Conservation (phyloP, 2,113 vertebrate species). For the Pygoscelis adeliae region DNA sequence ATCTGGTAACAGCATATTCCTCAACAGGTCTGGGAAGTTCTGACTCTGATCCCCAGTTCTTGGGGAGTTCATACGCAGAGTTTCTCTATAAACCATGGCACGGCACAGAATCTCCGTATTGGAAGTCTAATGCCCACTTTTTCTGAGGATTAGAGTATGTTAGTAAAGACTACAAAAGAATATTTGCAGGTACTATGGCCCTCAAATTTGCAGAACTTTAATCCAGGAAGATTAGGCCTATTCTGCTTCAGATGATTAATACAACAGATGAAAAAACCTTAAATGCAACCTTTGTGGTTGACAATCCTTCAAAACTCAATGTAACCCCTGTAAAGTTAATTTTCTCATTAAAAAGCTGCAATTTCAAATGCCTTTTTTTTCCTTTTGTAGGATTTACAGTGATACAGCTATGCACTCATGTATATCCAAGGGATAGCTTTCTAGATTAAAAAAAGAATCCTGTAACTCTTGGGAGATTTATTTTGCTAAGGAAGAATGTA, state of each 20-base stretch:
- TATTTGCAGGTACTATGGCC: background rate
- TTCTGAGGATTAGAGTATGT: background rate
- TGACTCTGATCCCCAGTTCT: too few relatives aligned
- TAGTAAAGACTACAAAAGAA: background rate
- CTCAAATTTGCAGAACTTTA: background rate
- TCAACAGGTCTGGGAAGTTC: background rate
- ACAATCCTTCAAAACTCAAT: background rate
- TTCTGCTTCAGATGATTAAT: background rate
- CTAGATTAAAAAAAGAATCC: background rate
- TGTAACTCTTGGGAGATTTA: background rate
- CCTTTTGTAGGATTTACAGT: background rate
- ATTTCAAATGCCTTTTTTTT: background rate
- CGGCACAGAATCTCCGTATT: background rate
- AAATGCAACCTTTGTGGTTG: background rate
- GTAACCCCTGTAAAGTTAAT: conserved; percentile 2
- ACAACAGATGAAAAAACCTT: background rate
- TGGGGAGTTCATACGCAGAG: fast-evolving
- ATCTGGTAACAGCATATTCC: background rate
- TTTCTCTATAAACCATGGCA: background rate
- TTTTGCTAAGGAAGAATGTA: conserved; percentile 16
- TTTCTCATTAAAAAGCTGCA: conserved; percentile 26
- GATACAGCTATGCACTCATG: background rate
- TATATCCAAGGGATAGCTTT: conserved; percentile 11
- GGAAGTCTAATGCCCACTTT: background rate
- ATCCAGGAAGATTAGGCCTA: background rate